These are phyloP conservation scores for Cephus runcator DNA, from an alignment of 2,888 invertebrate genomes.

Conservation along the genomic window DNA sequence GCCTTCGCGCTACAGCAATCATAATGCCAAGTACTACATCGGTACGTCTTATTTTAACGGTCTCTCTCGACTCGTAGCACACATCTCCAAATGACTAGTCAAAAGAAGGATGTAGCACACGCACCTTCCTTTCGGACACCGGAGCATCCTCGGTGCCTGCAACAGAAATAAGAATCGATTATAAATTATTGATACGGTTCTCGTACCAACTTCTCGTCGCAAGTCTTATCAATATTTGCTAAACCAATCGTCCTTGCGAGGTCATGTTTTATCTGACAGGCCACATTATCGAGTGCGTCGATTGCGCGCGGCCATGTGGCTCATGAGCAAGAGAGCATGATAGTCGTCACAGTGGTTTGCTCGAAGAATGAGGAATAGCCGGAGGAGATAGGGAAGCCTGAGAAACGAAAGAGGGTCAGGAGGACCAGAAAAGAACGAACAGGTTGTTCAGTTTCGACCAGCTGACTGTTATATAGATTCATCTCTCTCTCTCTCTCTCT, in stretches of 20 bases:
- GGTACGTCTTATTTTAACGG: not conserved
- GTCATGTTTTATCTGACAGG: constrained; percentile 6
- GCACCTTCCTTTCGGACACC: constrained; percentile 37
- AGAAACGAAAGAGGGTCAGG: not conserved
- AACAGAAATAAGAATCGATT: constrained; percentile 24
- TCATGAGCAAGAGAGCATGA: not conserved
- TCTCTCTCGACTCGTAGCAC: not conserved
- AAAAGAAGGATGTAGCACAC: constrained; percentile 4
- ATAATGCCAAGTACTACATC: not conserved
- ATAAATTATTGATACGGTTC: constrained; percentile 8
- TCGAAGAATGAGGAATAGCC: not conserved
- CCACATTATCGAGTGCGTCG: not conserved
- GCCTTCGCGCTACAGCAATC: not conserved
- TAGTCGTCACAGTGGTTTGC: not conserved
- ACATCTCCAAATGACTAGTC: not conserved
- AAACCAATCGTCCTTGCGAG: constrained; percentile 4
- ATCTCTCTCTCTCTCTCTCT: not conserved
- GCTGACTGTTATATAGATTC: not conserved
- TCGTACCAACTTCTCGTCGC: not conserved
- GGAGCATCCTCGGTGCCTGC: constrained; percentile 25
- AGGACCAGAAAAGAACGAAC: not conserved
- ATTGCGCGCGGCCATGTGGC: not conserved
- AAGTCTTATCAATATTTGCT: not conserved
- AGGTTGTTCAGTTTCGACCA: not conserved
- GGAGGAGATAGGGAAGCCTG: not conserved